Conservation (phyloP, 2,888 invertebrate species). For the Neoscelio sp. region DNA sequence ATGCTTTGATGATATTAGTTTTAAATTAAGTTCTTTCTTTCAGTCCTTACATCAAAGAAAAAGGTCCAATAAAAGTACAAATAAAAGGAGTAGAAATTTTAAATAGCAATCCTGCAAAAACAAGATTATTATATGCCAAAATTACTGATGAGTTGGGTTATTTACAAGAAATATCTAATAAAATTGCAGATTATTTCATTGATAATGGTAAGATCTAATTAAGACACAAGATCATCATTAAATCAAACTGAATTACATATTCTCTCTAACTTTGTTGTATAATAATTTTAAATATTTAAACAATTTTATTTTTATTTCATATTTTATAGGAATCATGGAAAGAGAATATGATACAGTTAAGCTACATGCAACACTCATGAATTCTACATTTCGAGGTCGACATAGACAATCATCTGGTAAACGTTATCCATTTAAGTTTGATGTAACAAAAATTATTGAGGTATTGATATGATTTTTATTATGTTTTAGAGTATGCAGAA, state of each 20-base stretch:
- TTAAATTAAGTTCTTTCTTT: conserved; percentile 11
- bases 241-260: too few relatives aligned
- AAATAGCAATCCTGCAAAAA: conserved; percentile 93
- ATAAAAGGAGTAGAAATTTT: conserved; percentile 88
- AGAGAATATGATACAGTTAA: conserved; percentile 87
- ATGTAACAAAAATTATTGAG: conserved; percentile 87
- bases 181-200: conserved; percentile 85
- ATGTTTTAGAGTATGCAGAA: neutral
- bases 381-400: conserved; percentile 84
- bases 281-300: neutral
- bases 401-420: conserved; percentile 62
- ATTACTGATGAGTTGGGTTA: conserved; percentile 83
- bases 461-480: conserved; percentile 81
- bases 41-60: conserved; percentile 83
- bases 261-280: too few relatives aligned
- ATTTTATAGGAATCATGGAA: conserved; percentile 84
- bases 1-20: too few relatives aligned
- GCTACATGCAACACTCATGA: conserved; percentile 95
- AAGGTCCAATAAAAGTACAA: conserved; percentile 85
- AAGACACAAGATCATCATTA: too few relatives aligned
- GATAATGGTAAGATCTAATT: conserved; percentile 84
- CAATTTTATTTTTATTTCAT: conserved; percentile 32
- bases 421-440: conserved; percentile 84
- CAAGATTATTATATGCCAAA: conserved; percentile 91
- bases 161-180: conserved; percentile 88